Conservation (phyloP, 2,888 invertebrate genomes). For the Junonia oenone region DNA sequence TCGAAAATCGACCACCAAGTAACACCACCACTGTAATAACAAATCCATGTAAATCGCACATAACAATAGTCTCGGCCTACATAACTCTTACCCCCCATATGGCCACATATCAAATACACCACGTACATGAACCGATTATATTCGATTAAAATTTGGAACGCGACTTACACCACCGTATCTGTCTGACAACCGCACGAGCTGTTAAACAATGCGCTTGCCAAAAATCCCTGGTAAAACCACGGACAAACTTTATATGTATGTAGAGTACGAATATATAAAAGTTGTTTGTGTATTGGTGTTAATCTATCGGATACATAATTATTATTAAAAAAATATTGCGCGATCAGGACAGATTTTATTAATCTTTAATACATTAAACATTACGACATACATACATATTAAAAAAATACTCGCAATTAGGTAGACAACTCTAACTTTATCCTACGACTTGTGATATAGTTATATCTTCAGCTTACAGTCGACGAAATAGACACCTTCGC, state of each 20-base stretch:
- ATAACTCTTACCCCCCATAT: constrained; percentile 1
- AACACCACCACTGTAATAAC: too few relatives aligned
- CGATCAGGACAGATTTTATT: background rate
- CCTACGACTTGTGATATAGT: too few relatives aligned
- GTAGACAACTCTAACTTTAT: too few relatives aligned
- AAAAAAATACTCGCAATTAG: too few relatives aligned
- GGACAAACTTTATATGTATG: background rate
- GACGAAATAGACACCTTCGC: too few relatives aligned
- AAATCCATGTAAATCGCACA: background rate
- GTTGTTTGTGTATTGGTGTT: too few relatives aligned
- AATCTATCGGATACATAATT: too few relatives aligned
- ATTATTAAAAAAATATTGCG: too few relatives aligned
- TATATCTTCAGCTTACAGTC: too few relatives aligned
- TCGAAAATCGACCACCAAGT: too few relatives aligned
- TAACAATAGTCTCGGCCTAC: background rate
- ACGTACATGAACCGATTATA: constrained; percentile 13
- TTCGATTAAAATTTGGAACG: constrained; percentile 15
- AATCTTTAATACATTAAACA: background rate
- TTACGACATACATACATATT: background rate
- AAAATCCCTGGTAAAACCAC: constrained; percentile 22
- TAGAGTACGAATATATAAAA: too few relatives aligned
- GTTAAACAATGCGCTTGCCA: constrained; percentile 30
- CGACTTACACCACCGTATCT: constrained; percentile 15
- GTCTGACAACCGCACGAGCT: constrained; percentile 5
- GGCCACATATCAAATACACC: constrained; percentile 9